These are phyloP conservation scores for Micromesistius poutassou DNA, from an alignment of 2,797 vertebrate genomes.

Conservation along the genomic window DNA sequence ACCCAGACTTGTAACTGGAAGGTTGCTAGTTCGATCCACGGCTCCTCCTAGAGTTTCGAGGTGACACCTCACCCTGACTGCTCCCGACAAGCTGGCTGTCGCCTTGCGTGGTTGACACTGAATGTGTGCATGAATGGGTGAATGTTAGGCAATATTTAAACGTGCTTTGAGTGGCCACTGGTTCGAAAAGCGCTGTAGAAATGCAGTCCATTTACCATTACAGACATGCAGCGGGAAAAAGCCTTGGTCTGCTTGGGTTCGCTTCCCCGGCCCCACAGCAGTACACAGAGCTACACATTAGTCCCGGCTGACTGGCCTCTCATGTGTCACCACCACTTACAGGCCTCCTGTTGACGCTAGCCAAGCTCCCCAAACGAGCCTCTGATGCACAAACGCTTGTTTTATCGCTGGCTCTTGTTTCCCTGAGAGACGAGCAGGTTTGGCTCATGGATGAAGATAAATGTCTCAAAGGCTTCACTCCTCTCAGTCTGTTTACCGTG, in stretches of 20 bases:
- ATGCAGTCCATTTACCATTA: neutral
- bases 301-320: slow-evolving; percentile 53
- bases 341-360: slow-evolving; percentile 44
- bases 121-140: too few relatives aligned
- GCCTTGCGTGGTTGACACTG: too few relatives aligned
- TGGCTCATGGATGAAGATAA: neutral
- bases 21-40: too few relatives aligned
- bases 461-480: neutral
- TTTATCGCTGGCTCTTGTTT: neutral
- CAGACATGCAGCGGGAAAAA: slow-evolving; percentile 35
- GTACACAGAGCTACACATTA: slow-evolving; percentile 58
- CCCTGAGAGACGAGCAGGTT: neutral
- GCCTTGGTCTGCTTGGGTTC: slow-evolving; percentile 34
- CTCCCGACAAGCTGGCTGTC: too few relatives aligned
- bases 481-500: neutral
- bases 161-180: too few relatives aligned
- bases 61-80: too few relatives aligned
- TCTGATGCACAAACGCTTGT: slow-evolving; percentile 9
- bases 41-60: too few relatives aligned
- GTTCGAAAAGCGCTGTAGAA: too few relatives aligned
- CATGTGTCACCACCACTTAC: slow-evolving; percentile 66
- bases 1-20: too few relatives aligned
- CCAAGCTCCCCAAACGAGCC: slow-evolving; percentile 33
- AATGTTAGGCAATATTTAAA: too few relatives aligned
- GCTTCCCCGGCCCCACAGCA: slow-evolving; percentile 46